Percentiles rank a stretch among this genome's conserved stretches.
phyloP scores from a whole-genome alignment of 2,113 vertebrate species.

The Lontra canadensis region DNA sequence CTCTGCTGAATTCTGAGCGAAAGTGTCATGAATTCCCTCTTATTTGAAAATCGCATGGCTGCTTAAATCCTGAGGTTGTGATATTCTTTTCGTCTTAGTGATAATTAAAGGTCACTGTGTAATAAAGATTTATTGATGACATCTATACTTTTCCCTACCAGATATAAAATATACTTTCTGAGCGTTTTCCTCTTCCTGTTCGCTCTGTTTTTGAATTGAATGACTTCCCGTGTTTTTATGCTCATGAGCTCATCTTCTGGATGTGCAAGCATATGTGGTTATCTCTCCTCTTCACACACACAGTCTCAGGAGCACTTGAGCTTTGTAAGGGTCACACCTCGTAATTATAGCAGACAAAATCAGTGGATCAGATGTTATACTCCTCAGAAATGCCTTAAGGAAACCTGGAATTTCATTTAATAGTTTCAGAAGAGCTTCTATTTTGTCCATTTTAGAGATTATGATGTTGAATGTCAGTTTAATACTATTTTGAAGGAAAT shows the following conservation, averaged over 20 bases:
- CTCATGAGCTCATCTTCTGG: background rate
- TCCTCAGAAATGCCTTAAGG: slow-evolving; percentile 3
- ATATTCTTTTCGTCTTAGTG: slow-evolving; percentile 11
- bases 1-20: slow-evolving; percentile 37
- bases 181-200: background rate
- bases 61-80: background rate
- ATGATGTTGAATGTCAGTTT: slow-evolving; percentile 23
- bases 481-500: slow-evolving; percentile 34
- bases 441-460: background rate
- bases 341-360: background rate
- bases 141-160: background rate
- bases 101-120: background rate
- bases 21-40: slow-evolving; percentile 15
- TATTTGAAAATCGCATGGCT: slow-evolving; percentile 18
- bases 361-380: background rate
- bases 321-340: background rate
- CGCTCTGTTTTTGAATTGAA: background rate
- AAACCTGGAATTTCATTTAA: slow-evolving; percentile 9
- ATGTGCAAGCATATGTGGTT: background rate
- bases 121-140: background rate
- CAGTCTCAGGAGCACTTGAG: background rate
- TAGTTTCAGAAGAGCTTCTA: slow-evolving; percentile 43
- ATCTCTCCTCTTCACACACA: too few relatives aligned
- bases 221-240: slow-evolving; percentile 3
- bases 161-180: background rate